A percentile compares a stretch with the other conserved stretches of the same genome.
phyloP scores from a whole-genome alignment of 2,113 vertebrate genomes.

The Chlorodrepanis virens region DNA sequence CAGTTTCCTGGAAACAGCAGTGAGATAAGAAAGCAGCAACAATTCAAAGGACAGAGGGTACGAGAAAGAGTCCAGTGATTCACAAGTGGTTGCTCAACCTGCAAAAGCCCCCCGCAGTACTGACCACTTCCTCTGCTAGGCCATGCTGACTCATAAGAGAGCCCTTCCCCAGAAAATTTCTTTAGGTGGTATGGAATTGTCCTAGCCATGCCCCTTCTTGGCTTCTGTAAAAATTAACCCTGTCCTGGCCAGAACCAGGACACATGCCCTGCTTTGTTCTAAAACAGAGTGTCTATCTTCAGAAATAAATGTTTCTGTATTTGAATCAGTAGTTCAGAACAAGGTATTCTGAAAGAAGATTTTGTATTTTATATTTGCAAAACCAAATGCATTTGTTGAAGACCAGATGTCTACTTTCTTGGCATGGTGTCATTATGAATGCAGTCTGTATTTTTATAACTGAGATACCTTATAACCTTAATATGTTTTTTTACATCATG shows the following conservation, averaged over 20 bases:
- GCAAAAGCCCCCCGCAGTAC: fast-evolving
- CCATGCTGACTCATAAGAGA: background rate
- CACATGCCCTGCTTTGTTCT: background rate
- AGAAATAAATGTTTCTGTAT: background rate
- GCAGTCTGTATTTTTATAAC: background rate
- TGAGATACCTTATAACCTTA: background rate
- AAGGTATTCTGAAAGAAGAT: background rate
- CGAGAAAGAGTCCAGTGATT: background rate
- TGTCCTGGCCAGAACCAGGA: background rate
- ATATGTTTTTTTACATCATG: background rate
- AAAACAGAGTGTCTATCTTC: background rate
- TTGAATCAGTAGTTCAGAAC: background rate
- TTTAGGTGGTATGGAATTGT: background rate
- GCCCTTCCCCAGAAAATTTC: background rate
- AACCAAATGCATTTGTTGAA: background rate
- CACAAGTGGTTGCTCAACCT: background rate
- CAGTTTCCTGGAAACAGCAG: background rate
- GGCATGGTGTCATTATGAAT: background rate
- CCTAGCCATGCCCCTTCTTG: background rate
- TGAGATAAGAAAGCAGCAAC: background rate
- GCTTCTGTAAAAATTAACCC: background rate
- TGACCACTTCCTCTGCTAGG: background rate
- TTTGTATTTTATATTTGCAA: background rate
- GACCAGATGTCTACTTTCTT: background rate
- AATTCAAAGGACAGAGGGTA: no score